Evolutionary conservation across 2,888 invertebrate genomes (phyloP), one percentile per base, ranked within the genome.

Genomic region (Cordilura impudica): DNA sequence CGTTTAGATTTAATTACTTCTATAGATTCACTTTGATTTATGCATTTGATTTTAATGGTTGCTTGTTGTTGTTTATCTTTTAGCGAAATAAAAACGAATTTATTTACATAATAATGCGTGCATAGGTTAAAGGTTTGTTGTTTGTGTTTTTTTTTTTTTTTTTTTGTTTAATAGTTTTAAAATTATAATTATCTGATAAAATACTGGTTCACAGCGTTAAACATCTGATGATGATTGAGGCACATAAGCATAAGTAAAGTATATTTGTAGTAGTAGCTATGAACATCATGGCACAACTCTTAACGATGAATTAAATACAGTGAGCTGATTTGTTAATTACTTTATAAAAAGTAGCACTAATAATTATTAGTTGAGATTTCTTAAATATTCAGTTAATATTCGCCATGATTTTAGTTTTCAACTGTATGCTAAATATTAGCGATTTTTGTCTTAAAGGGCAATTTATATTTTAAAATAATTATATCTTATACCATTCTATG

Each of bases 81-180:
- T n/a, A 31, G 18, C 29, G 14, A 14, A 54, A 16, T 4, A 21
- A n/a, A 47, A 49, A 12, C 26, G 18, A 67, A 43, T 14, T 19
- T 14, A 43, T 70, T 70, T 49, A 63, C 49, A 39, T 70, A 49
- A 70, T 29, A 70, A 54, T 70, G 56, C 75, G 69, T 69, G 26
- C 39, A 39, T 39, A 63, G 54, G 18, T 63, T 56, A 61, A 49
- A 45, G 60, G 19, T 21, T 53, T 12, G 6, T 14, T 26, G 12
- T 14, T 56, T 10, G 31, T 1, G 12, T 31, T 31, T 31, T 31
- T 31, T 6, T n/a, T 31, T 31, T 31, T 31, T 31, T 10, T 5
- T 31, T 31, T 31, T 10, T 31, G 8, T 29, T 29, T n/a, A n/a
- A n/a, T n/a, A n/a, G n/a, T n/a, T n/a, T n/a, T n/a, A n/a, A n/a